Conservation (phyloP, 2,888 invertebrate genomes). For the Nipponacmea schrenckii region DNA sequence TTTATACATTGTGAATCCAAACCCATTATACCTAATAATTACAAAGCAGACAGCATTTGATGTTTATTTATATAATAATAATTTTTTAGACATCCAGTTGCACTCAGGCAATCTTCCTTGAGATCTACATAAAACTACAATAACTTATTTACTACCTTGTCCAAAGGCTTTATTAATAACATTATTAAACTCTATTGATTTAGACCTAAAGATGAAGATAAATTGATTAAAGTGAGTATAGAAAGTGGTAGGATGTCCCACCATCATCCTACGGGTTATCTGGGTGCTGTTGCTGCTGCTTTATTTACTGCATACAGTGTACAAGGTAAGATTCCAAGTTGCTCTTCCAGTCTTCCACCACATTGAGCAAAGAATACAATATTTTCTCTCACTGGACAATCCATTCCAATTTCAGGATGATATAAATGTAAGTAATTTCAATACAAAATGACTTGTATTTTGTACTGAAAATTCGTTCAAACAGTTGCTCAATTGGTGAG, state of each 20-base stretch:
- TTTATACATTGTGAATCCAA: too few species aligned
- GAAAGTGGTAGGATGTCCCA: constrained; percentile 67
- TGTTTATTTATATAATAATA: too few species aligned
- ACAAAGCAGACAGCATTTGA: too few species aligned
- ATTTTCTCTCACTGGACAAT: background rate
- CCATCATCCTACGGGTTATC: constrained; percentile 64
- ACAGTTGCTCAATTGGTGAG: too few species aligned
- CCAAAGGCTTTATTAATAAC: too few species aligned
- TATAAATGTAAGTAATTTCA: background rate
- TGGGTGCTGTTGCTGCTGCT: constrained; percentile 62
- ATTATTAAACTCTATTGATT: too few species aligned
- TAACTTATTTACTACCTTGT: too few species aligned
- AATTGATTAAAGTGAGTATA: constrained; percentile 59
- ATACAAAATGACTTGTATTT: background rate
- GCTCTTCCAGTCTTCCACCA: background rate
- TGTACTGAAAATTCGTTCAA: too few species aligned
- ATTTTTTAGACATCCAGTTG: too few species aligned
- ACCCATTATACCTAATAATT: too few species aligned
- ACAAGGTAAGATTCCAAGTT: constrained; percentile 46
- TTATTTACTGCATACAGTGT: constrained; percentile 62
- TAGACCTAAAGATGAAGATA: constrained; percentile 48
- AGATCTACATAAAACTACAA: too few species aligned
- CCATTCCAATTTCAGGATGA: background rate
- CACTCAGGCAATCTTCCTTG: too few species aligned
- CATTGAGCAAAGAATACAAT: background rate